Evolutionary conservation across 2,113 vertebrate species (phyloP), one percentile per base, ranked within the genome.

Genomic region (Willisornis vidua): DNA sequence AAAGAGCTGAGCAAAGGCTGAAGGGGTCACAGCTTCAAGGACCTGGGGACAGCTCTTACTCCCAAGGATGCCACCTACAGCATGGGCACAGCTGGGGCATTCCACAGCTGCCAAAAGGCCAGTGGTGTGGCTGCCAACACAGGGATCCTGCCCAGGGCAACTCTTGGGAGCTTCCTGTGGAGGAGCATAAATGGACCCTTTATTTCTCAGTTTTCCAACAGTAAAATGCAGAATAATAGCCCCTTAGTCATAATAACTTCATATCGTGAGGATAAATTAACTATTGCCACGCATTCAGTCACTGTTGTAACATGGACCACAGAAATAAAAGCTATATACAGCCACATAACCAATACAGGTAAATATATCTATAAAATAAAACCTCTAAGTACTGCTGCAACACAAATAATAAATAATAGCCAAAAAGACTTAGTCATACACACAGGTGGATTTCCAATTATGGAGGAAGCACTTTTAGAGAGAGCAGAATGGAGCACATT

Each of bases 351-450:
- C 52, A 94, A 66, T 62, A 62, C 43, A 86, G 71, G 71, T 49
- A 94, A 89, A 96, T 76, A 73, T 24, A 81, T 46, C 81, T 73
- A 86, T 70, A 96, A 96, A 93, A 92, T 87, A 94, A 85, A 94
- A 85, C 12, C 46, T 89, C 41, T 79, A 76, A 91, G 74, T 85
- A 85, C 71, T 70, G 54, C 85, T 73, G 55, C 78, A 87, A 66
- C 26, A 83, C 45, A 85, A 94, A 94, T 83, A 82, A 92, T 82
- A 94, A 95, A 96, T 96, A 94, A 95, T 87, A 91, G 8, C 18
- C 20, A 70, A 83, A 76, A 82, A 76, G 49, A 66, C 84, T 93
- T 85, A 89, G 66, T 94, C 91, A 89, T 87, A 79, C 7, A 8
- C 0, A 5, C 71, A 94, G 81, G 81, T 48, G 22, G 85, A 87